Evolutionary conservation across 2,888 invertebrate species (phyloP).

Genomic region (Orchesella flavescens): DNA sequence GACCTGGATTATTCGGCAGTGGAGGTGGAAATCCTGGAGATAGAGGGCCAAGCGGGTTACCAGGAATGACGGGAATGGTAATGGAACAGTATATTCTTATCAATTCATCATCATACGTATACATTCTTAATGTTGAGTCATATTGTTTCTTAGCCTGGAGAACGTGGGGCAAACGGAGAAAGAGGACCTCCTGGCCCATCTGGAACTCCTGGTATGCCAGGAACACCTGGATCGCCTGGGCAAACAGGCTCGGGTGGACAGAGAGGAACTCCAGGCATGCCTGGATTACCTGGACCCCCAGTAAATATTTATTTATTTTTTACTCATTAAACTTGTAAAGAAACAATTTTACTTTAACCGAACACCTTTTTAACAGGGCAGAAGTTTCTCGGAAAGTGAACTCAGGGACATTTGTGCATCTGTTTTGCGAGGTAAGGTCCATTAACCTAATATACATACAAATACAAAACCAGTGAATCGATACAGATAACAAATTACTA

Average conservation of each 20-base stretch:
- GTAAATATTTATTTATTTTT: conserved; percentile 69
- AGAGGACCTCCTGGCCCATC: conserved; percentile 75
- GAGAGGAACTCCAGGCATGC: conserved; percentile 73
- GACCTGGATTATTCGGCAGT: conserved; percentile 64
- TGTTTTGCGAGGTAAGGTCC: conserved; percentile 82
- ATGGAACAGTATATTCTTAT: neutral
- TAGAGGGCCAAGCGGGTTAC: conserved; percentile 71
- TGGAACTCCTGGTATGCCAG: conserved; percentile 74
- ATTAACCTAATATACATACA: no score
- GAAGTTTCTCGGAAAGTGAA: conserved; percentile 82
- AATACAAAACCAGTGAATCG: no score
- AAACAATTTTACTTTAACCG: no score
- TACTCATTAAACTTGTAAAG: no score
- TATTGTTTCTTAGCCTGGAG: conserved; percentile 66
- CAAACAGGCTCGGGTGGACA: conserved; percentile 75
- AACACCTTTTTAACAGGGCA: conserved; percentile 77
- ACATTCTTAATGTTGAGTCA: no score
- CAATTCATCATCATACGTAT: no score
- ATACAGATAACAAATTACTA: no score
- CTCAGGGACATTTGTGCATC: conserved; percentile 87
- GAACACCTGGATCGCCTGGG: conserved; percentile 76
- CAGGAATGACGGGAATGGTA: conserved; percentile 70
- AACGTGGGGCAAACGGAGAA: conserved; percentile 74
- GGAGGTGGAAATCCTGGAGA: conserved; percentile 72
- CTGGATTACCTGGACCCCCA: conserved; percentile 73